Evolutionary conservation across 2,797 vertebrate genomes (phyloP).

Genomic region (Halcyon smyrnensis): DNA sequence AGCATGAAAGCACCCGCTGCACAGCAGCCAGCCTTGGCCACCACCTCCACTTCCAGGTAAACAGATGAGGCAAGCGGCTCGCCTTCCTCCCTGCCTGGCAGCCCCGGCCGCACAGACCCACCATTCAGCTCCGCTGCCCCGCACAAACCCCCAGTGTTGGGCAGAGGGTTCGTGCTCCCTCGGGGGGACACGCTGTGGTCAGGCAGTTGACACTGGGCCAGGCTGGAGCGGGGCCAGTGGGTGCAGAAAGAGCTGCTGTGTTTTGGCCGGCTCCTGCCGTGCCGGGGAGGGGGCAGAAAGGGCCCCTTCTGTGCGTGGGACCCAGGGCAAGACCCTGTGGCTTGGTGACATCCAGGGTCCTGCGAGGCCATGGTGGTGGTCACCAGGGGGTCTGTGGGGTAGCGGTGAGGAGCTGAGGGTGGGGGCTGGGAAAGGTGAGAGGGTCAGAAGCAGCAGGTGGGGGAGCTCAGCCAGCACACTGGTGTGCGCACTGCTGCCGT

Average conservation of each 20-base stretch:
- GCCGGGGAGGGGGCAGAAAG: not conserved
- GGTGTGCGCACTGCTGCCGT: not conserved
- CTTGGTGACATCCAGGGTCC: not conserved
- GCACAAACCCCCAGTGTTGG: slow-evolving; percentile 50
- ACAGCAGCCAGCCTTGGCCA: not conserved
- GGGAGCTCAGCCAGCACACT: not conserved
- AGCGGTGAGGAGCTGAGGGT: not conserved
- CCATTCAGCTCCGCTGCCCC: not conserved
- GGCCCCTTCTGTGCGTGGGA: not conserved
- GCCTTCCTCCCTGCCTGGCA: not conserved
- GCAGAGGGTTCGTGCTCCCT: not conserved
- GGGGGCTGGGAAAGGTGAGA: not conserved
- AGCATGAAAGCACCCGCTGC: no score
- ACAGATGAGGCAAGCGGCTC: slow-evolving; percentile 43
- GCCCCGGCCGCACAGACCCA: not conserved
- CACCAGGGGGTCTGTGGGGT: not conserved
- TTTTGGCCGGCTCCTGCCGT: not conserved
- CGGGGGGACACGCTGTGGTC: not conserved
- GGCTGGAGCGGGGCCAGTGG: slow-evolving; percentile 1
- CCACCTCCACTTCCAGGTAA: slow-evolving; percentile 53
- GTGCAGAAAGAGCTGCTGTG: not conserved
- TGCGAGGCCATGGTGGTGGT: rapidly evolving
- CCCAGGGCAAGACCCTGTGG: not conserved
- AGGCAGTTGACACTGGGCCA: slow-evolving; percentile 22
- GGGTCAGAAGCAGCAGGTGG: rapidly evolving